phyloP scores from a whole-genome alignment of 1,140 invertebrate genomes.

The Maconellicoccus hirsutus region DNA sequence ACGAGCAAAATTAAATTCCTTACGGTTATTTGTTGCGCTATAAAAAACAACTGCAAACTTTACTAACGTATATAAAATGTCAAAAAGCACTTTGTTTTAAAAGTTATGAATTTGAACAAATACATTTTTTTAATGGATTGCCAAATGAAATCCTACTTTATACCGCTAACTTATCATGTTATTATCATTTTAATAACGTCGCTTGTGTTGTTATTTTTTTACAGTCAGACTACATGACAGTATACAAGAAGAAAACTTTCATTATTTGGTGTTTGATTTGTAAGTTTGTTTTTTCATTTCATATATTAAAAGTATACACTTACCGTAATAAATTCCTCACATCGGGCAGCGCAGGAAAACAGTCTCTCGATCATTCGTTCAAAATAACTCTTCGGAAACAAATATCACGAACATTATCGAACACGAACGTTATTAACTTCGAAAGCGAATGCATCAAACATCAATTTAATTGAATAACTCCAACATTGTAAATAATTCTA shows the following conservation, averaged over 20 bases:
- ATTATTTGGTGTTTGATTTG: slow-evolving; percentile 99
- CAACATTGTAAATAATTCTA: too few relatives aligned
- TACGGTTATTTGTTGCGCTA: background rate
- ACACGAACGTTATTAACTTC: too few relatives aligned
- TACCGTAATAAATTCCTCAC: too few relatives aligned
- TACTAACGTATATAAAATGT: background rate
- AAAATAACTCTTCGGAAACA: too few relatives aligned
- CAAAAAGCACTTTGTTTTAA: background rate
- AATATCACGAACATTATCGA: too few relatives aligned
- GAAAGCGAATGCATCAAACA: too few relatives aligned
- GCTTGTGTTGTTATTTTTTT: slow-evolving; percentile 38
- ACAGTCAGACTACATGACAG: slow-evolving; percentile 97
- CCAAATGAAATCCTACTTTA: background rate
- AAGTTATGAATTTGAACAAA: background rate
- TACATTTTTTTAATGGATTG: background rate
- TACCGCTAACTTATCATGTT: background rate
- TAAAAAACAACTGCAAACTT: background rate
- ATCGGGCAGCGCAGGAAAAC: too few relatives aligned
- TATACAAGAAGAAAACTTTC: slow-evolving; percentile 99
- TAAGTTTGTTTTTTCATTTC: slow-evolving; percentile 45
- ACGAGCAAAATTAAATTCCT: background rate
- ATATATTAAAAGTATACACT: too few relatives aligned
- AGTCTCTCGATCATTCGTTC: too few relatives aligned
- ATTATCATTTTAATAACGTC: background rate
- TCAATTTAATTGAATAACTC: too few relatives aligned